phyloP scores from a whole-genome alignment of 30 jellyfish, hydroid and myxozoan genomes.

The Mastigias papua region DNA sequence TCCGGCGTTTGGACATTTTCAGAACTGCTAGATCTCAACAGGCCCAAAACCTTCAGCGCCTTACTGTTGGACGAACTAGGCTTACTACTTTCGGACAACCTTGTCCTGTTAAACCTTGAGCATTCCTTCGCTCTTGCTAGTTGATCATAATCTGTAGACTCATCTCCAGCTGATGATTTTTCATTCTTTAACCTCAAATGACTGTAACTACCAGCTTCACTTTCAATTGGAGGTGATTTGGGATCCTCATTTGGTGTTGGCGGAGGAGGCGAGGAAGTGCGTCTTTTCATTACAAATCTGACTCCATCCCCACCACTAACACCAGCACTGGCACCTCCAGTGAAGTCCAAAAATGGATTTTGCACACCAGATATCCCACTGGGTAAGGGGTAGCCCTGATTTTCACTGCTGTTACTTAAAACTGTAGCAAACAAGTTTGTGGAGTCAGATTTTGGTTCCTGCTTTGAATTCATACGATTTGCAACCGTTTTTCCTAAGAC shows the following conservation, averaged over 20 bases:
- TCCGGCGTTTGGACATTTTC: constrained; percentile 42
- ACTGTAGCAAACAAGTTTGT: neutral
- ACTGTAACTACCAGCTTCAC: constrained; percentile 24
- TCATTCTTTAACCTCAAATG: constrained; percentile 37
- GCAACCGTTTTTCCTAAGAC: constrained; percentile 73
- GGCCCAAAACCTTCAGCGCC: constrained; percentile 66
- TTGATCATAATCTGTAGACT: constrained; percentile 20
- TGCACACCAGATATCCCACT: constrained; percentile 2
- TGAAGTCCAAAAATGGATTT: constrained; percentile 37
- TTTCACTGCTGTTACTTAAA: constrained; percentile 18
- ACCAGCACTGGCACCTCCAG: constrained; percentile 45
- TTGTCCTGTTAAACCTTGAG: constrained; percentile 43
- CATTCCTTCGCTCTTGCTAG: constrained; percentile 64
- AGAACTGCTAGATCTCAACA: constrained; percentile 60
- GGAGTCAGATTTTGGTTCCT: constrained; percentile 35
- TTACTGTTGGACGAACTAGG: constrained; percentile 26
- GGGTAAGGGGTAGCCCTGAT: neutral
- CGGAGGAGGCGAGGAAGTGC: constrained; percentile 69
- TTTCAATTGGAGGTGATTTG: constrained; percentile 31
- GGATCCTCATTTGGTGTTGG: constrained; percentile 23
- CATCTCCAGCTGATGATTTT: neutral
- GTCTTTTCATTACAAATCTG: constrained; percentile 63
- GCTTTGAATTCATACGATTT: constrained; percentile 66
- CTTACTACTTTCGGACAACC: constrained; percentile 54
- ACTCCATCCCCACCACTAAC: constrained; percentile 35